A percentile compares a stretch with the other conserved stretches of the same genome.
Conservation (phyloP, 2,888 invertebrate species). For the Trypoxylon attenuatum region DNA sequence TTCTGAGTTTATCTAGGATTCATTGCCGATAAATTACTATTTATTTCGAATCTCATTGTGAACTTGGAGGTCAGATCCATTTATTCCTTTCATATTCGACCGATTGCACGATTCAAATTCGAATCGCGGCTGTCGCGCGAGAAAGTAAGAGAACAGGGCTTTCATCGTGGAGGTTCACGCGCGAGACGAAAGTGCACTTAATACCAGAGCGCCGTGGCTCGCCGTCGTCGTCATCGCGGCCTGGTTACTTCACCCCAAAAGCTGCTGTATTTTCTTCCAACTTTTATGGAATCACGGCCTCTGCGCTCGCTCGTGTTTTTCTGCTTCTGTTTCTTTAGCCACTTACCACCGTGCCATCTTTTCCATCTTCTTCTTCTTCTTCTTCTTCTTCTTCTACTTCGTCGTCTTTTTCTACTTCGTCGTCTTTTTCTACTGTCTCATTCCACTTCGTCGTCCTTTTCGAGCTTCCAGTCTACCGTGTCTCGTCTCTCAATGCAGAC, state of each 20-base stretch:
- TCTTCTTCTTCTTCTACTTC: constrained; percentile 8
- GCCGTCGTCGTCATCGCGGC: constrained; percentile 40
- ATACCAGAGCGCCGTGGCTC: constrained; percentile 40
- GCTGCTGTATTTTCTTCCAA: constrained; percentile 47
- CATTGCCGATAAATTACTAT: background rate
- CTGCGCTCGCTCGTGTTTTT: constrained; percentile 1
- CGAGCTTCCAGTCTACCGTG: constrained; percentile 5
- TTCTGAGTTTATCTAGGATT: too few relatives aligned
- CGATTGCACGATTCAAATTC: too few relatives aligned
- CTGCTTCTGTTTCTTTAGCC: background rate
- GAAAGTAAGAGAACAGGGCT: constrained; percentile 52
- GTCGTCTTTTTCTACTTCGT: background rate
- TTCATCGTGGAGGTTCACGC: constrained; percentile 45
- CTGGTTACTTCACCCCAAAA: constrained; percentile 36
- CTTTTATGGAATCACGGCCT: constrained; percentile 43
- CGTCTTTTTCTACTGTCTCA: background rate
- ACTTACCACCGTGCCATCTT: background rate
- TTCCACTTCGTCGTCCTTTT: constrained; percentile 3
- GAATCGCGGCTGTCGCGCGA: constrained; percentile 46
- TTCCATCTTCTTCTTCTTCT: constrained; percentile 12
- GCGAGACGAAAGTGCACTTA: constrained; percentile 47
- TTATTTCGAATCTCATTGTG: constrained; percentile 1
- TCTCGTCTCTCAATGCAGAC: background rate
- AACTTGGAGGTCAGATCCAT: background rate
- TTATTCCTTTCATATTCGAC: constrained; percentile 2